Conservation (phyloP, 1,140 invertebrate genomes). For the Aphelenchoides fujianensis region DNA sequence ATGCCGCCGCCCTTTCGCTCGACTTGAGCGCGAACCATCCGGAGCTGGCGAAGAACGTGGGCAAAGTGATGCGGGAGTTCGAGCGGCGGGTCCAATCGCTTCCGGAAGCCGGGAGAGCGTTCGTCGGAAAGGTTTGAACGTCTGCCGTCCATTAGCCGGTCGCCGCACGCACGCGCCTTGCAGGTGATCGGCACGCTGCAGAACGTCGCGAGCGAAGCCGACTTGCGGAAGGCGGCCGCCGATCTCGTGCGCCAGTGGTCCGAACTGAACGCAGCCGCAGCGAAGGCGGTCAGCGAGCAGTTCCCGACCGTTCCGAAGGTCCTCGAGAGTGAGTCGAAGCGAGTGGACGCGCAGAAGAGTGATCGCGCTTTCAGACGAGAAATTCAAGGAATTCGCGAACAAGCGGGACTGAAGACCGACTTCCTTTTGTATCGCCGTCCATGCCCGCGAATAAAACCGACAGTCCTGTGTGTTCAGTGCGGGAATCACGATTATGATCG, state of each 20-base stretch:
- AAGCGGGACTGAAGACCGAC: not conserved
- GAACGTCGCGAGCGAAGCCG: not conserved
- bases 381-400: conserved; percentile 2
- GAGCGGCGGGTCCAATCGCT: not conserved
- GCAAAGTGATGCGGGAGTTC: not conserved
- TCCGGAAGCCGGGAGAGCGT: not conserved
- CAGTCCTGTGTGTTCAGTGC: not conserved
- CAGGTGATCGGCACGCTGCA: conserved; percentile 1
- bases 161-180: not conserved
- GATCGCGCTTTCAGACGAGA: not conserved
- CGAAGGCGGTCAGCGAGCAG: not conserved
- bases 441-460: not conserved
- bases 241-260: not conserved
- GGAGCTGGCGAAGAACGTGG: not conserved
- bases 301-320: conserved; percentile 9
- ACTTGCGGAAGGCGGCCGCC: not conserved
- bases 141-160: not conserved
- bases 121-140: not conserved
- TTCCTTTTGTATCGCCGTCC: no score
- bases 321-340: not conserved
- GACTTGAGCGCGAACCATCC: not conserved
- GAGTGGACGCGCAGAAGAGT: not conserved
- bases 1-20: not conserved
- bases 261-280: not conserved
- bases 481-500: not conserved